Base-by-base conservation (phyloP, 2,113 vertebrate species). In the Sclerurus mexicanus region DNA sequence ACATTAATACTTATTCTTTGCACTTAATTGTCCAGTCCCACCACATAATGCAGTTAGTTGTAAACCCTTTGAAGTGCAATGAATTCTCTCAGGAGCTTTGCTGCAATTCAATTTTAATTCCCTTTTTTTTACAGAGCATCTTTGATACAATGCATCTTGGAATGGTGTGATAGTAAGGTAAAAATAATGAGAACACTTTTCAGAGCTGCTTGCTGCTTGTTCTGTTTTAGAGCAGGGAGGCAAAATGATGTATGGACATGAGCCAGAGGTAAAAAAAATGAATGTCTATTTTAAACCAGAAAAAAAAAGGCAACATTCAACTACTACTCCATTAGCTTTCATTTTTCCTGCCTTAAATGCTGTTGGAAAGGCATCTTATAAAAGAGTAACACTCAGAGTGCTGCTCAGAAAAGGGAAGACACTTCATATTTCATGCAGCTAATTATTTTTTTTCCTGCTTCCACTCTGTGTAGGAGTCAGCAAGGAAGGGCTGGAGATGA, bases 31-130 rank as follows among this genome's bases (percentile, higher is more conserved):
- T 75, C 73, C 69, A 68, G 92, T 95, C 69, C 44, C 30, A 50
- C 24, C 42, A 25, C 35, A 74, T 55, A 62, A 7, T 24, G 33
- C 66, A 79, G 60, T 90, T 55, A 46, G 64, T 4, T 83, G 77
- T 62, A 71, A 96, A 85, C 78, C 56, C 62, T 40, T 71, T 59
- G 78, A 88, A 93, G 59, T 66, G 77, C 44, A 47, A 47, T 46
- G 66, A 79, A 75, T 91, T 89, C 50, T 91, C 92, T 56, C 33
- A 72, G 72, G 82, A 89, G 50, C 56, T 91, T 93, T 69, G 52
- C 55, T 59, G 86, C 71, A 84, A 79, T 85, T 85, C 82, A 56
- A 30, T 90, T 96, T 95, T 95, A 90, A 92, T 95, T 97, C 46
- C 47, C 23, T 47, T 47, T 47, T 80, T 95, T 95, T 89, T 90